Base-by-base conservation (phyloP, 2,113 vertebrate genomes). In the Mixornis gularis region DNA sequence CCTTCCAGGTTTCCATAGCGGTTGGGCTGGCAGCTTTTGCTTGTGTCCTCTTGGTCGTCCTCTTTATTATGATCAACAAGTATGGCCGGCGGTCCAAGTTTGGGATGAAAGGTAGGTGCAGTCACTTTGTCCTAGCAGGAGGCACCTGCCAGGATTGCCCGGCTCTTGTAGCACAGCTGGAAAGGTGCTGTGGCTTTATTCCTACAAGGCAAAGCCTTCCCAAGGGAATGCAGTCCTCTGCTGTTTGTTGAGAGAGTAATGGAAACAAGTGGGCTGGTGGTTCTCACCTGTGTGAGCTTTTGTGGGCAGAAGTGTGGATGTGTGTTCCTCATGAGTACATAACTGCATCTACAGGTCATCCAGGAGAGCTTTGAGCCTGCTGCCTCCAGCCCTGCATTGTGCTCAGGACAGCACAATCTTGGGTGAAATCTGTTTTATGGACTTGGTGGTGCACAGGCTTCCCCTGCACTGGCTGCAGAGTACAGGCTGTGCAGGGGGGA, bases 1-100 rank as follows among this genome's bases (percentile, higher is more conserved):
- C 16, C 55, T 92, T 94, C 9, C 85, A 99, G 99, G 99, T 99
- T 77, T 99, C 98, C 92, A 99, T 99, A 55, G 99, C 99, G 0
- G 99, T 99, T 38, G 98, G 99, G 48, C 97, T 99, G 68, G 99
- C 99, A 24, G 99, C 98, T 51, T 99, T 99, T 63, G 99, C 98
- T 71, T 99, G 99, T n/a, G 98, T 99, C 88, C 98, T 99, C 72
- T 97, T 99, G 93, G 98, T 99, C 73, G 97, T 99, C 83, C 98
- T 99, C 81, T 99, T 99, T 85, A 98, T 99, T 91, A 98, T 99
- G 97, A 99, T 99, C 98, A 99, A 99, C 98, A 99, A 99, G 95
- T 99, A 99, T 10, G 99, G 99, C 77, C 98, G 99, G 9, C 98
- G 99, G 76, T 99, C 99, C 96, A 99, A 99, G 96, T 99, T 99